Evolutionary conservation across 2,888 invertebrate genomes (phyloP).

Genomic region (Eristalis pertinax): DNA sequence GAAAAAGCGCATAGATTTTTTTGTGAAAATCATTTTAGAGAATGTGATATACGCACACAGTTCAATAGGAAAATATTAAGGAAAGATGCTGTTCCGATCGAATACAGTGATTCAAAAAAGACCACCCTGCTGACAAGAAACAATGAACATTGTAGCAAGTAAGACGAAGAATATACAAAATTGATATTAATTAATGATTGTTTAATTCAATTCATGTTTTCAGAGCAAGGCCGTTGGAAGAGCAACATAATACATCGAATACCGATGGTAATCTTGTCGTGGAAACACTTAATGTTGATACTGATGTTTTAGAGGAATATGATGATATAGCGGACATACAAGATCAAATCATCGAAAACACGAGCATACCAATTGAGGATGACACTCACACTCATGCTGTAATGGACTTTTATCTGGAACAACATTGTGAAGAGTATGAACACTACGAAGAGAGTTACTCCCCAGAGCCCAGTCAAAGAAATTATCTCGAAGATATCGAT

Average conservation of each 20-base stretch:
- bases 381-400: background rate
- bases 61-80: constrained; percentile 73
- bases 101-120: background rate
- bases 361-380: background rate
- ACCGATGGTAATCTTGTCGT: background rate
- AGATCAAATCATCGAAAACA: background rate
- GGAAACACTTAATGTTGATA: constrained; percentile 11
- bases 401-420: constrained; percentile 4
- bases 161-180: background rate
- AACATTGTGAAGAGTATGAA: background rate
- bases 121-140: background rate
- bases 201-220: background rate
- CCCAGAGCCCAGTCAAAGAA: background rate
- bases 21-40: constrained; percentile 75
- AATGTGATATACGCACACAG: constrained; percentile 71
- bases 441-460: background rate
- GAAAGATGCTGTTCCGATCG: constrained; percentile 72
- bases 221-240: background rate
- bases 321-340: background rate
- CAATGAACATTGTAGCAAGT: background rate
- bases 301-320: background rate
- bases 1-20: constrained; percentile 65
- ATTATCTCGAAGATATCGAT: background rate
- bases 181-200: background rate
- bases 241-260: background rate